phyloP scores from a whole-genome alignment of 1,140 invertebrate genomes.

The Brachionus angularis region DNA sequence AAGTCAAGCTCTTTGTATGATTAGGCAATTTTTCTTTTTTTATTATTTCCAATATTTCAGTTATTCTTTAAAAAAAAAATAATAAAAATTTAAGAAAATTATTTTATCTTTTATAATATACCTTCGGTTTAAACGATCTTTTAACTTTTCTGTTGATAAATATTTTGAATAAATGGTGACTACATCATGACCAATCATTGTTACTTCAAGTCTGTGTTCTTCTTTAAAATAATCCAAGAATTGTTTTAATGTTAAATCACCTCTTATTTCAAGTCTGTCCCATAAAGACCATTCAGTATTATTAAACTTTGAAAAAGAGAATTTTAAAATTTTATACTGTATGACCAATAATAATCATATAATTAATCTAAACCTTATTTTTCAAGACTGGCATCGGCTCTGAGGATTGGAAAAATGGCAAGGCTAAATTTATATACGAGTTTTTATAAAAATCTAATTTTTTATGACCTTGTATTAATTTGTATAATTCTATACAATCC shows the following conservation, averaged over 20 bases:
- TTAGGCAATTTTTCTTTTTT: conserved; percentile 23
- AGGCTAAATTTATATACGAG: conserved; percentile 88
- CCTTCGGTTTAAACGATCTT: conserved; percentile 31
- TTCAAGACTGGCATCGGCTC: conserved; percentile 84
- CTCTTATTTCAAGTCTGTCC: conserved; percentile 93
- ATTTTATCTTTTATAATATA: too few species aligned
- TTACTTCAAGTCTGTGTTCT: conserved; percentile 83
- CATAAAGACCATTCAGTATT: conserved; percentile 92
- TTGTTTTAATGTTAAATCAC: conserved; percentile 84
- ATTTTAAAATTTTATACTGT: not conserved
- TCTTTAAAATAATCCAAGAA: conserved; percentile 89
- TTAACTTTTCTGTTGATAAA: conserved; percentile 11
- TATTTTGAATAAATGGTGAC: conserved; percentile 22
- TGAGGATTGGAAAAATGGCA: conserved; percentile 94
- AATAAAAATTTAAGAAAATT: not conserved
- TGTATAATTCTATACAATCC: conserved; percentile 87
- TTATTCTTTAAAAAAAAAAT: not conserved
- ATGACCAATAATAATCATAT: not conserved
- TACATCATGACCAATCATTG: conserved; percentile 91
- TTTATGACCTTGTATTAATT: conserved; percentile 63
- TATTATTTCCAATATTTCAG: conserved; percentile 33
- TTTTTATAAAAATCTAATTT: conserved; percentile 78
- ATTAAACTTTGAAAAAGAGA: conserved; percentile 65
- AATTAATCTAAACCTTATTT: conserved; percentile 54
- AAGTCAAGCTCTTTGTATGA: conserved; percentile 25